phyloP scores from a whole-genome alignment of 2,888 invertebrate genomes.

The Drosophila macrospina region DNA sequence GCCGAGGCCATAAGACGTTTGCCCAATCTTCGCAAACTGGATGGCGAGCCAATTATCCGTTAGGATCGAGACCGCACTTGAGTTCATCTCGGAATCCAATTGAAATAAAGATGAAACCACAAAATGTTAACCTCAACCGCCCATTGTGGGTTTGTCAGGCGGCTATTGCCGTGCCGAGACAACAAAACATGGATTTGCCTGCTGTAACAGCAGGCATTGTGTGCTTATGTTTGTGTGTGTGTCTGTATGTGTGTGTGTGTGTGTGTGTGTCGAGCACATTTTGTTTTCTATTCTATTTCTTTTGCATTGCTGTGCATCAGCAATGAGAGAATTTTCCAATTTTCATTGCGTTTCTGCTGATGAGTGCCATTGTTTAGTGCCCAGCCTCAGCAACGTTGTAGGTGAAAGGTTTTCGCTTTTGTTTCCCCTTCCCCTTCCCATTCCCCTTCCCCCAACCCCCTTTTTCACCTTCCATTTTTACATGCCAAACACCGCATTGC shows the following conservation, averaged over 20 bases:
- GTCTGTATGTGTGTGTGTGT: constrained; percentile 1
- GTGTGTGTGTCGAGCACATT: constrained; percentile 39
- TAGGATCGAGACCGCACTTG: constrained; percentile 13
- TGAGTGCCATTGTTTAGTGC: constrained; percentile 73
- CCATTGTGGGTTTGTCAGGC: constrained; percentile 7
- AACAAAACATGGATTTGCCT: constrained; percentile 38
- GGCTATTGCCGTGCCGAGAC: constrained; percentile 16
- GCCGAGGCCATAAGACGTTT: constrained; percentile 90
- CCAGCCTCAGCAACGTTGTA: constrained; percentile 31
- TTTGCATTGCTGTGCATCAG: constrained; percentile 43
- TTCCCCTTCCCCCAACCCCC: too few relatives aligned
- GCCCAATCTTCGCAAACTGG: constrained; percentile 92
- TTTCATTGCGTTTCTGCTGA: constrained; percentile 76
- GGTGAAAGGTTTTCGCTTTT: constrained; percentile 65
- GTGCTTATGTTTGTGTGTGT: background rate
- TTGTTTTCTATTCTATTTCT: constrained; percentile 46
- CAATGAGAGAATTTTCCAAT: constrained; percentile 64
- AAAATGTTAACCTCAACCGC: constrained; percentile 1
- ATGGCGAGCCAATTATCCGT: constrained; percentile 87
- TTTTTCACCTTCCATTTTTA: constrained; percentile 1
- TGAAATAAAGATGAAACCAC: constrained; percentile 40
- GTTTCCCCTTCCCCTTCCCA: too few relatives aligned
- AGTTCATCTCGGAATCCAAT: constrained; percentile 18
- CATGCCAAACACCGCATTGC: background rate
- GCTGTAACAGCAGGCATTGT: constrained; percentile 26